Base-by-base conservation (phyloP, 1,140 invertebrate genomes). In the Limonius californicus region DNA sequence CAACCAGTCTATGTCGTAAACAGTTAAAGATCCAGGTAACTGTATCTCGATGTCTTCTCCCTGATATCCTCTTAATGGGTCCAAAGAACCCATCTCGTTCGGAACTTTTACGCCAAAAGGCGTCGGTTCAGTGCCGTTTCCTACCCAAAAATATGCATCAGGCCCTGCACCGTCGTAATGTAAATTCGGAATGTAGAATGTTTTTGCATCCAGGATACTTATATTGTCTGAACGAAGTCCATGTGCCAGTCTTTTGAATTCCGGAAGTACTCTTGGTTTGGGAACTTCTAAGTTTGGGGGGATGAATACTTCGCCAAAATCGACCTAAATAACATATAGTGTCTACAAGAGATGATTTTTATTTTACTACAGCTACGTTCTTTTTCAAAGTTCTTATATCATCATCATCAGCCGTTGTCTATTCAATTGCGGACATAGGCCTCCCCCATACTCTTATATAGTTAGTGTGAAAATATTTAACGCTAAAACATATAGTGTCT, bases 61-160 rank as follows among this genome's bases (percentile, higher is more conserved):
- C 70, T 91, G 87, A 76, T 97, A 97, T 0, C 87, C 86, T 1
- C 87, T 82, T 18, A 96, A 78, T 1, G 89, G 86, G 45, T 90
- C 84, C 55, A 91, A 72, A 47, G 91, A 94, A 65, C 90, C 89
- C 70, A 89, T 82, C 77, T 97, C 92, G 77, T 95, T 94, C 0
- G 90, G 89, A 0, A 96, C 91, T 81, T 94, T 95, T 63, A 86
- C 86, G 14, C 92, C 92, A 73, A 88, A 86, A n/a, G 87, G 79
- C 70, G 84, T 87, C 0, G 93, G 93, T 70, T 92, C 87, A 0
- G 82, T 79, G 0, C 92, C 93, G 69, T 87, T 93, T 4, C 94
- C 94, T 3, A 95, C 92, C 90, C 90, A 95, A 76, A 97, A 97
- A 75, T 92, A 95, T 3, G 92, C 91, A 73, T 95, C 92, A 1